Conservation (phyloP, 2,888 invertebrate species). For the Stenichneumon culpator region DNA sequence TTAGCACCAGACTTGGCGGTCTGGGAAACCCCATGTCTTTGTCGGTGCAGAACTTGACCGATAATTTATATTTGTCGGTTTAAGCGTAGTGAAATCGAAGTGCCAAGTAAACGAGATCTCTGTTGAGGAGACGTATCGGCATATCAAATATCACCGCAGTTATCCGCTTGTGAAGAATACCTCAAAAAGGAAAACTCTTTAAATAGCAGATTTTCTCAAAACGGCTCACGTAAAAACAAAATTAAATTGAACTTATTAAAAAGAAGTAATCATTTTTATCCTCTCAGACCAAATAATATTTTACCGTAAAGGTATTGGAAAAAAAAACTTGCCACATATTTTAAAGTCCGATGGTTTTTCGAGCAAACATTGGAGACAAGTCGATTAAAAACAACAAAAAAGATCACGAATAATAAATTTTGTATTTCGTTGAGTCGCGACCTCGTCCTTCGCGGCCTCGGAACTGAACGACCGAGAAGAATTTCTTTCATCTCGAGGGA, state of each 20-base stretch:
- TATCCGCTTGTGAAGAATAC: too few species aligned
- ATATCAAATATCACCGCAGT: too few species aligned
- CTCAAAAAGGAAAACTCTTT: too few species aligned
- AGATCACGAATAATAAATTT: not conserved
- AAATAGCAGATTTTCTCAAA: too few species aligned
- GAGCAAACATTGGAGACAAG: not conserved
- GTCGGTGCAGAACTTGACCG: too few species aligned
- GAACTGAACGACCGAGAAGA: conserved; percentile 72
- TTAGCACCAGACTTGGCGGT: not conserved
- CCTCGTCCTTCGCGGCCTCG: conserved; percentile 71
- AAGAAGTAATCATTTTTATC: not conserved
- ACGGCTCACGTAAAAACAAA: not conserved
- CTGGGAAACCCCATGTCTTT: too few species aligned
- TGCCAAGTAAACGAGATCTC: not conserved
- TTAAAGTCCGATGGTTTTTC: not conserved
- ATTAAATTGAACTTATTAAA: not conserved
- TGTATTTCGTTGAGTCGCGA: not conserved
- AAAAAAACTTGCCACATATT: not conserved
- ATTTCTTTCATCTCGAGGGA: conserved; percentile 59
- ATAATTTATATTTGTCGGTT: too few species aligned
- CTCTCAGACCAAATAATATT: not conserved
- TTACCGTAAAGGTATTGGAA: not conserved
- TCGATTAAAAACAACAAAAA: not conserved
- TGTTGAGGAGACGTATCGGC: not conserved
- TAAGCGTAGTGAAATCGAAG: too few species aligned